A percentile compares a stretch with the other conserved stretches of the same genome.
These are phyloP conservation scores for Phyllotreta cruciferae DNA, from an alignment of 2,888 invertebrate genomes.

Conservation along the genomic window DNA sequence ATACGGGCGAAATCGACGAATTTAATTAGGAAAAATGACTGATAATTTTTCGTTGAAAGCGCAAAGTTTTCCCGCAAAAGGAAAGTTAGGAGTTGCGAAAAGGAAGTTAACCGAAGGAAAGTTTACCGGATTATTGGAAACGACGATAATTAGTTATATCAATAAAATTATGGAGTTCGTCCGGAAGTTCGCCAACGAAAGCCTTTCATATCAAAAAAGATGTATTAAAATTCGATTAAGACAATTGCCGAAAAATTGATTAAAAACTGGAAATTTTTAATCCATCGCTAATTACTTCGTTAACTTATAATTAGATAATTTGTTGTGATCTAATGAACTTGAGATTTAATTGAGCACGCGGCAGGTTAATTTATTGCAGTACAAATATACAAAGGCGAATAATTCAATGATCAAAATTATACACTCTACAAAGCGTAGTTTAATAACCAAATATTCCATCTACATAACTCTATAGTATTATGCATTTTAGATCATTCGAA, in stretches of 20 bases:
- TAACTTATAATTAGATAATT: not conserved
- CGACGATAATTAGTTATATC: conserved; percentile 21
- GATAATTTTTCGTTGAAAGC: conserved; percentile 20
- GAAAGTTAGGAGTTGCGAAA: conserved; percentile 11
- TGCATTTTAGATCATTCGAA: no score
- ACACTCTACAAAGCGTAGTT: no score
- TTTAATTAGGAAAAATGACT: conserved; percentile 24
- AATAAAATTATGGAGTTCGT: conserved; percentile 23
- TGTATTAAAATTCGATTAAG: conserved; percentile 10
- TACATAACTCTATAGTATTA: no score
- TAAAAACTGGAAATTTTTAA: conserved; percentile 1
- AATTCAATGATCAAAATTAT: no score
- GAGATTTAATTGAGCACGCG: not conserved
- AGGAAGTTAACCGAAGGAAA: conserved; percentile 12
- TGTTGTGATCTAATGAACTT: not conserved
- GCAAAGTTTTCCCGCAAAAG: conserved; percentile 6
- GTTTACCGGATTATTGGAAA: conserved; percentile 19
- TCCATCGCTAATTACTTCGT: not conserved
- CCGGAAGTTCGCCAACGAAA: not conserved
- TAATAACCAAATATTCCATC: no score
- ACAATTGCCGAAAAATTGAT: not conserved
- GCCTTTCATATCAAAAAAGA: not conserved
- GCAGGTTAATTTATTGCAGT: no score
- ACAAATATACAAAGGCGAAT: no score
- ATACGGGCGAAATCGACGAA: conserved; percentile 15